Evolutionary conservation across 1,140 invertebrate species (phyloP).

Genomic region (Drosophila jambulina): DNA sequence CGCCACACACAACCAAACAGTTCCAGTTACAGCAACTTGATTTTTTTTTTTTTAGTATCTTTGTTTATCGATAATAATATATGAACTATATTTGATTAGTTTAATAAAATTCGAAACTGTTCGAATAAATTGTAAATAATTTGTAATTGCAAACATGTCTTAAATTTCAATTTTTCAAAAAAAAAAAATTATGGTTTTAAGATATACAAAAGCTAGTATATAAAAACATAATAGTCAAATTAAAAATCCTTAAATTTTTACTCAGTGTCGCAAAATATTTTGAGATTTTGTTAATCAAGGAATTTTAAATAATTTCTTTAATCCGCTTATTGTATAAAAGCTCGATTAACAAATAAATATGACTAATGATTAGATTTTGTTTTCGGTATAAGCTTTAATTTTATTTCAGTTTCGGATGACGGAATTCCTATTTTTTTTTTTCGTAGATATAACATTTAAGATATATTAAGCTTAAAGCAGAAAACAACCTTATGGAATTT

Average conservation of each 20-base stretch:
- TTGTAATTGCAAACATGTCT: background rate
- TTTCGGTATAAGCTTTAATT: background rate
- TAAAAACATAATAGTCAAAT: background rate
- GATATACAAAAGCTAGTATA: no score
- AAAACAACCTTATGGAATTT: no score
- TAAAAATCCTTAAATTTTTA: background rate
- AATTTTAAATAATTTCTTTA: background rate
- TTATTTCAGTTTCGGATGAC: background rate
- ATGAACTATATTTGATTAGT: no score
- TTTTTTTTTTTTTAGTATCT: slow-evolving; percentile 51
- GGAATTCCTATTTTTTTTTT: background rate
- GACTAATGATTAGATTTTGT: background rate
- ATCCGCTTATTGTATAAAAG: background rate
- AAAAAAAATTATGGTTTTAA: no score
- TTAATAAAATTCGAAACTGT: no score
- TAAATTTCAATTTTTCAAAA: no score
- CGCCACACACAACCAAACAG: slow-evolving; percentile 16
- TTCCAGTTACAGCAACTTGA: slow-evolving; percentile 53
- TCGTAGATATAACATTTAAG: no score
- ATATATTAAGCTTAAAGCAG: no score
- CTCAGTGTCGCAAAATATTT: background rate
- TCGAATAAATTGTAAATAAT: background rate
- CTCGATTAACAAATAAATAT: slow-evolving; percentile 1
- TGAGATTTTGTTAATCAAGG: background rate
- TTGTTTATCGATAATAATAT: background rate